Conservation (phyloP, 2,888 invertebrate genomes). For the Bombyx huttoni region DNA sequence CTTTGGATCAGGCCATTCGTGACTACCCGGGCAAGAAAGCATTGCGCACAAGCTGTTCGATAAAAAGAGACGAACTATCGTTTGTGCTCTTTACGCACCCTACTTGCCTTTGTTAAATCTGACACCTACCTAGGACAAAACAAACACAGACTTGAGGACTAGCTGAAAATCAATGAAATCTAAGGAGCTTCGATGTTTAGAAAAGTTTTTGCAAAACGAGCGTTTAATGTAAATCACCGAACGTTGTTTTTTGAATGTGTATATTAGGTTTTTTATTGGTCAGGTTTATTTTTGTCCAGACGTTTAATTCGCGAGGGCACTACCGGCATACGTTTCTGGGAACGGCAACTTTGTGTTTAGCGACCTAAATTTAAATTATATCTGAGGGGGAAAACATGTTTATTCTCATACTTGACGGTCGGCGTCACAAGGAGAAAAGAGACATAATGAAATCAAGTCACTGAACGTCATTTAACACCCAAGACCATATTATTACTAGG, state of each 20-base stretch:
- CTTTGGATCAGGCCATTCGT: background rate
- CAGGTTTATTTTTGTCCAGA: too few species aligned
- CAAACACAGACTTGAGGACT: background rate
- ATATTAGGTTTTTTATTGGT: too few species aligned
- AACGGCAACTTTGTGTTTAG: too few species aligned
- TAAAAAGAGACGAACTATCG: constrained; percentile 1
- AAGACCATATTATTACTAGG: too few species aligned
- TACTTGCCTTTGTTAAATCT: background rate
- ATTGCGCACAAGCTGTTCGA: constrained; percentile 2
- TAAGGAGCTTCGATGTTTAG: background rate
- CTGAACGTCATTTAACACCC: too few species aligned
- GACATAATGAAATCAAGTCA: too few species aligned
- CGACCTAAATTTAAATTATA: too few species aligned
- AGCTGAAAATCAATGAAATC: constrained; percentile 4
- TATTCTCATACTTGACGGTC: too few species aligned
- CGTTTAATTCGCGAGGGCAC: too few species aligned
- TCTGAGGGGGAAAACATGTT: too few species aligned
- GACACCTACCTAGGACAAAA: background rate
- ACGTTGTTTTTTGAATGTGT: background rate
- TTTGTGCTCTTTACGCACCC: background rate
- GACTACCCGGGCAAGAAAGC: background rate
- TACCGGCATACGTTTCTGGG: too few species aligned
- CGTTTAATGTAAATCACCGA: background rate
- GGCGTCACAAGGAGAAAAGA: too few species aligned
- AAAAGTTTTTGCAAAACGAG: background rate